Base-by-base conservation (phyloP, 2,888 invertebrate genomes). In the Eilema sororculum region DNA sequence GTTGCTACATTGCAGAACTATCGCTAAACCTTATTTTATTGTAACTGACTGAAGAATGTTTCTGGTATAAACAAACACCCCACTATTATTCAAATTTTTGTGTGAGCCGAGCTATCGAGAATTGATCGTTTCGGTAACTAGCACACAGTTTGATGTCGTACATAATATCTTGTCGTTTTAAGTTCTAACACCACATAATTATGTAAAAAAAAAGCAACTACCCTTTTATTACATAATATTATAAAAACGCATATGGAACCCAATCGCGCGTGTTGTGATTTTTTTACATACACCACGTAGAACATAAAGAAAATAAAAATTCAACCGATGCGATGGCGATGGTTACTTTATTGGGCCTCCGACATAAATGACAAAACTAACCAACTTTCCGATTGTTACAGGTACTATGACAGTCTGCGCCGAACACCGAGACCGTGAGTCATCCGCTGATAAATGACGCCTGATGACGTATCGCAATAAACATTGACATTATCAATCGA, bases 351-450 rank as follows among this genome's bases (percentile, higher is more conserved):
- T 16, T n/a, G 37, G 37, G 56, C 33, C 56, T 65, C 25, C 22
- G 58, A 59, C 58, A 58, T 56, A 41, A 13, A 13, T 9, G 28
- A n/a, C 13, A 46, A 78, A 41, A 87, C 83, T 87, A 79, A 87
- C 86, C 82, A 86, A 86, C 84, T 89, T 89, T 90, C 84, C 84
- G 81, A 87, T 83, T 89, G 88, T 94, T 94, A 73, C 94, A 95
- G 94, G 94, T 95, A 94, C 90, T 89, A 92, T 92, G 93, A 91
- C 90, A 85, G 89, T 90, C 89, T 90, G 86, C 91, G 87, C 87
- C 89, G 89, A 85, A 85, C 88, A 86, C 82, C 87, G 87, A 81
- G 77, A 90, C 89, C 89, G 94, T 95, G 94, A 95, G 94, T 95
- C 93, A 91, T 87, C 76, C 82, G 83, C 82, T 84, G 84, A 86